Conservation (phyloP, 2,888 invertebrate species). For the Proisotoma minuta region DNA sequence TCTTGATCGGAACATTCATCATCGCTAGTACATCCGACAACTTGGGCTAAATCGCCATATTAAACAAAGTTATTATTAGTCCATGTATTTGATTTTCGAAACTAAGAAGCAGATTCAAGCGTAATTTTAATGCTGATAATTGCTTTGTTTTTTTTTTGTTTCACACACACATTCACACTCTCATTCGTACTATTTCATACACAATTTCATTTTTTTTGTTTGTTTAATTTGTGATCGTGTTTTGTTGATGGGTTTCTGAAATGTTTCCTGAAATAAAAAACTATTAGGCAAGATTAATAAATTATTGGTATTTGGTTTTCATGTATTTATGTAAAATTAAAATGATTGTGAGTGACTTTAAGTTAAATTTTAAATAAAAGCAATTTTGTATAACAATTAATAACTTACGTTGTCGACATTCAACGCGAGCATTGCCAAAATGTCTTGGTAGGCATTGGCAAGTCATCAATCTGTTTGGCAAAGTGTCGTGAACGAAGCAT, state of each 20-base stretch:
- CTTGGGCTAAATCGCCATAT: constrained; percentile 48
- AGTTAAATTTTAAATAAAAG: not conserved
- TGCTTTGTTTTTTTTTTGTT: not conserved
- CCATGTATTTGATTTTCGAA: not conserved
- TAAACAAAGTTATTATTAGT: not conserved
- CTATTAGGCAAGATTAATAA: not conserved
- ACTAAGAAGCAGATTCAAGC: not conserved
- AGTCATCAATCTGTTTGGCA: constrained; percentile 80
- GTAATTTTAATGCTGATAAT: not conserved
- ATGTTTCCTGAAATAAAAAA: constrained; percentile 22
- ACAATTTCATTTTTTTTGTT: constrained; percentile 10
- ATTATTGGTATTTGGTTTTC: not conserved
- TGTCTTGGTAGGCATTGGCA: constrained; percentile 79
- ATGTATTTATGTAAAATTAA: not conserved
- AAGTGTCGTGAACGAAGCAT: constrained; percentile 77
- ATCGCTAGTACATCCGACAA: constrained; percentile 60
- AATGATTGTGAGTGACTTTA: constrained; percentile 7
- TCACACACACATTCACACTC: constrained; percentile 27
- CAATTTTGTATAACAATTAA: not conserved
- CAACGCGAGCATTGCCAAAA: constrained; percentile 78
- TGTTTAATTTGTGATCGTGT: not conserved
- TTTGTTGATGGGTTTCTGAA: constrained; percentile 4
- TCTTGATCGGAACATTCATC: constrained; percentile 48
- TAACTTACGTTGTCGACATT: constrained; percentile 72
- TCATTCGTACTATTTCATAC: constrained; percentile 14